phyloP scores from a whole-genome alignment of 2,797 vertebrate genomes.

The Rhynchotus rufescens region DNA sequence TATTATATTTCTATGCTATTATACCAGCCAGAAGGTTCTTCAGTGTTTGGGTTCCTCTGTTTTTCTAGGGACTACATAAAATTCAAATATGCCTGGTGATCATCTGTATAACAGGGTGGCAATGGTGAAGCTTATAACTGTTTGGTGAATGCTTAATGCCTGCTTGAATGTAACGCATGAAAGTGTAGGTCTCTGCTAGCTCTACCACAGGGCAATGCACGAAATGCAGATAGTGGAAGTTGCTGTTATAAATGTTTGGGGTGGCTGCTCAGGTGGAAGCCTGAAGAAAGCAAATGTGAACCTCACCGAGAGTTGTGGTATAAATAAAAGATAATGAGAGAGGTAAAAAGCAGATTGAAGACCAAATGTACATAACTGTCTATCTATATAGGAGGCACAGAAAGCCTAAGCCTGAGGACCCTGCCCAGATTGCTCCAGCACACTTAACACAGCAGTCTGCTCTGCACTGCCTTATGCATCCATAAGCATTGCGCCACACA shows the following conservation, averaged over 20 bases:
- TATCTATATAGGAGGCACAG: background rate
- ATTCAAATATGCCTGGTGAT: rapidly evolving
- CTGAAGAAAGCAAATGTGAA: background rate
- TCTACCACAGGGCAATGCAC: background rate
- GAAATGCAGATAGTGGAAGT: background rate
- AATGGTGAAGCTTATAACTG: background rate
- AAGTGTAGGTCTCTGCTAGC: background rate
- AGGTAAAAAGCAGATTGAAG: background rate
- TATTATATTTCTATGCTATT: too few relatives aligned
- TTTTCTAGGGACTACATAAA: background rate
- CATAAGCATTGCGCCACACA: background rate
- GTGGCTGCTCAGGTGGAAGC: background rate
- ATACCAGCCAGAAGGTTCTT: background rate
- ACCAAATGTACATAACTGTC: background rate
- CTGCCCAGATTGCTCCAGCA: background rate
- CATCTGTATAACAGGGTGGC: background rate
- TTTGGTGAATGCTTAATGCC: background rate
- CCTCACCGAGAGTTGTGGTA: background rate
- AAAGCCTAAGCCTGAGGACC: background rate
- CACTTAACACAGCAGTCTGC: background rate
- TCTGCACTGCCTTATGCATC: background rate
- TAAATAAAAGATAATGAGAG: background rate
- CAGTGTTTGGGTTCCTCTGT: rapidly evolving
- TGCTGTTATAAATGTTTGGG: background rate
- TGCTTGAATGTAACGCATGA: background rate